Conservation (phyloP, 2,888 invertebrate species). For the Temnothorax unifasciatus region DNA sequence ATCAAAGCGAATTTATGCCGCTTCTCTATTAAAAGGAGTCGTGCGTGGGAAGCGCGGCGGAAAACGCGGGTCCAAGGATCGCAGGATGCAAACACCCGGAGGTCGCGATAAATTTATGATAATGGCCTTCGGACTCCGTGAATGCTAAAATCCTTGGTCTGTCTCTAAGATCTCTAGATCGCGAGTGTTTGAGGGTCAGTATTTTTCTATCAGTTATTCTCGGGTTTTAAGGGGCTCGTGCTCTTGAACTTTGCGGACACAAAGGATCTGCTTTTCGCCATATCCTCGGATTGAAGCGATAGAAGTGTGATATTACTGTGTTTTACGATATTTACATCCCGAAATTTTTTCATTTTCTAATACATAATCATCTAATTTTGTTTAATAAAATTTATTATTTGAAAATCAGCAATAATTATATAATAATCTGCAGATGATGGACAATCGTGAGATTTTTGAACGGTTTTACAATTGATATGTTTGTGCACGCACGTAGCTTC, state of each 20-base stretch:
- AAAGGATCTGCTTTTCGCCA: not conserved
- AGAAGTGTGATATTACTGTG: not conserved
- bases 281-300: not conserved
- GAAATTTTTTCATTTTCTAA: not conserved
- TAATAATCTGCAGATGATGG: not conserved
- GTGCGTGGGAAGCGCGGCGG: constrained; percentile 24
- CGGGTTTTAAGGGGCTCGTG: not conserved
- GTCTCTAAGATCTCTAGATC: not conserved
- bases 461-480: not conserved
- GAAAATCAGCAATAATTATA: not conserved
- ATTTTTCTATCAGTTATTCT: constrained; percentile 7
- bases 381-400: not conserved
- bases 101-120: constrained; percentile 28
- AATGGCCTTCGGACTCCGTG: not conserved
- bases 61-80: constrained; percentile 17
- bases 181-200: not conserved
- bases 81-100: constrained; percentile 6
- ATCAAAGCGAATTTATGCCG: constrained; percentile 49
- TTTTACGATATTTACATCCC: not conserved
- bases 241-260: not conserved
- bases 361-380: not conserved
- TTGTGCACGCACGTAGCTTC: not conserved
- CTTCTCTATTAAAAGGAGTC: constrained; percentile 43
- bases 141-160: constrained; percentile 30
- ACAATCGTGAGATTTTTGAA: not conserved